Base-by-base conservation (phyloP, 2,888 invertebrate genomes). In the Hyppa rectilinea region DNA sequence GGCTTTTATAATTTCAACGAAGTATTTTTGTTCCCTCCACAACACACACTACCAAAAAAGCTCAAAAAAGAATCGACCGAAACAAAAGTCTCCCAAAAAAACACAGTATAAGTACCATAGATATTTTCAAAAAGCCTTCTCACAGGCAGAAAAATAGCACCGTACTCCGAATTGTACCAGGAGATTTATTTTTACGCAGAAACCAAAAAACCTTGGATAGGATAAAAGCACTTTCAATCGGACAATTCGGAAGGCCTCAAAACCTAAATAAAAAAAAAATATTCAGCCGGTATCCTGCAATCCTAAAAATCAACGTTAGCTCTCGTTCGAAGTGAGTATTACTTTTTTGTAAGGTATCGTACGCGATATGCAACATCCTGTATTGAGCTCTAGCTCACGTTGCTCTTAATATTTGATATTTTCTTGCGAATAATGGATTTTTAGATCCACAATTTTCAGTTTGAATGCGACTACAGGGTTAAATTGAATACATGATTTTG, bases 151-250 rank as follows among this genome's bases (percentile, higher is more conserved):
- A 73, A 80, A 55, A 7, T 29, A 40, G 26, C 20, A 64, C 67
- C 66, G 59, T 31, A 40, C 29, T 20, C 23, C 2, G 36, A 23
- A 36, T 36, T 36, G 34, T 59, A n/a, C 14, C 29, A 29, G 23
- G 3, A 34, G 45, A n/a, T 62, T 63, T 55, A 50, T 58, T 61
- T 59, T 43, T 20, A 45, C n/a, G 20, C 23, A 17, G 20, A 40
- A n/a, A 43, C 12, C 7, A 26, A 58, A 71, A 71, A 80, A 34
- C 1, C 10, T 38, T 3, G 36, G 23, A 60, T 29, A 49, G 71
- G 31, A 68, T 78, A 68, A 72, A 81, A 78, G 55, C 55, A 79
- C 55, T 74, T 65, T 40, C 52, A 78, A 47, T 78, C 58, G 31
- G 38, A 68, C 61, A 58, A 70, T 59, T 34, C 55, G 31, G 20